Conservation (phyloP, 2,888 invertebrate genomes). For the Leptopilina syphax region DNA sequence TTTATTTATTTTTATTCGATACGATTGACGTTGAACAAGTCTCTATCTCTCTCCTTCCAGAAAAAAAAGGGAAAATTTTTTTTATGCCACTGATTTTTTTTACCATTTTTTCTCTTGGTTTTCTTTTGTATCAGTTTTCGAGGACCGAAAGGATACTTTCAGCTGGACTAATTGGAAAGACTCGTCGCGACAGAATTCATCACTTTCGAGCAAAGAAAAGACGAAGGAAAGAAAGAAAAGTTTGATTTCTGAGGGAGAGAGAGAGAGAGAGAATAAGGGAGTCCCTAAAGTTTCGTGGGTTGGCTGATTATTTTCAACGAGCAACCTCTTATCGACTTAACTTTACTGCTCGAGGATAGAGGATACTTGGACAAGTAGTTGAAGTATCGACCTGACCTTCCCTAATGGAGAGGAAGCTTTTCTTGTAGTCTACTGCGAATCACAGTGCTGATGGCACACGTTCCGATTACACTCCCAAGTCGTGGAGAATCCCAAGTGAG, state of each 20-base stretch:
- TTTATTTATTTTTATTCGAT: constrained; percentile 25
- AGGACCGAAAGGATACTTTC: constrained; percentile 43
- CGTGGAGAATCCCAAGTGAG: constrained; percentile 21
- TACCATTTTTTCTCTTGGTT: not conserved
- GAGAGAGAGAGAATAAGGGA: constrained; percentile 39
- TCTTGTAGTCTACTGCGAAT: constrained; percentile 32
- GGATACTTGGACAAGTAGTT: constrained; percentile 27
- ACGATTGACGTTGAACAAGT: constrained; percentile 30
- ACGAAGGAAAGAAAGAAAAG: constrained; percentile 46
- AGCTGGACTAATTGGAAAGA: constrained; percentile 62
- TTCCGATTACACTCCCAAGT: constrained; percentile 24
- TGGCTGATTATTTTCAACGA: constrained; percentile 63
- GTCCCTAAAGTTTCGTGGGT: constrained; percentile 57
- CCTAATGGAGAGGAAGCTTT: constrained; percentile 41
- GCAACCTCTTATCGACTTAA: constrained; percentile 51
- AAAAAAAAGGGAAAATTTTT: too few species aligned
- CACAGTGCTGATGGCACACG: constrained; percentile 1
- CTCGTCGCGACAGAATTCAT: constrained; percentile 60
- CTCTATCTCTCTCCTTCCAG: constrained; percentile 8
- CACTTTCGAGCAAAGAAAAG: constrained; percentile 32
- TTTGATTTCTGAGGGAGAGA: constrained; percentile 55
- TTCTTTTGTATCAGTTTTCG: constrained; percentile 54
- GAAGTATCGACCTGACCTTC: constrained; percentile 39
- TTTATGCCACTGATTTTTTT: too few species aligned
- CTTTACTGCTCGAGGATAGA: constrained; percentile 27